Base-by-base conservation (phyloP, 2,113 vertebrate species). In the Polypterus bichir region DNA sequence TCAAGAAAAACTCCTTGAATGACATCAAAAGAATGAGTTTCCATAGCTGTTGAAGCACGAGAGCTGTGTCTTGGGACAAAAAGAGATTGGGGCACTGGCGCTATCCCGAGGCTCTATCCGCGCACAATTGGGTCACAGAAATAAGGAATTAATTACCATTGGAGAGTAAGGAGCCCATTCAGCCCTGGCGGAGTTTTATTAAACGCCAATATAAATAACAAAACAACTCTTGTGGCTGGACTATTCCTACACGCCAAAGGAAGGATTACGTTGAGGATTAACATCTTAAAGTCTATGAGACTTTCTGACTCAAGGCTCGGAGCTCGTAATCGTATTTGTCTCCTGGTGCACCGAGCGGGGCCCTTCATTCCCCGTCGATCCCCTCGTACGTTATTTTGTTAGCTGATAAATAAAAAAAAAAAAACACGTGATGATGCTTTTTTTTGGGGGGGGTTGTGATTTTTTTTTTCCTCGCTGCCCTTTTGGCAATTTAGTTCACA, bases 141-240 rank as follows among this genome's bases (percentile, higher is more conserved):
- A 89, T 89, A 81, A 86, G 81, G 87, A 88, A 86, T 89, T 89
- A 88, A 89, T 89, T 86, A 89, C 81, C 86, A 84, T 87, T 85
- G 84, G 82, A 84, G 87, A 89, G 85, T 81, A 84, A 84, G 85
- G 84, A 77, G 79, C 80, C 81, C 79, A 87, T 89, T 89, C 85
- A 87, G 68, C 68, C 9, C 82, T 76, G 79, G 72, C 87, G 81
- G 81, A 79, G 87, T 85, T 88, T 88, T 86, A 88, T 89, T 88
- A 89, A 88, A 89, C 86, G 87, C 87, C 87, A 86, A 89, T 87
- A 87, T 86, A 89, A 86, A 88, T 86, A 86, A 89, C 85, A 88
- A 88, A 89, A 86, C 87, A 86, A 83, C 84, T 86, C 86, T 89
- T 88, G 86, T 86, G 87, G 87, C 80, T 80, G 83, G 78, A 69